Evolutionary conservation across 1,140 invertebrate genomes (phyloP).

Genomic region (Chrysomallon squamiferum): DNA sequence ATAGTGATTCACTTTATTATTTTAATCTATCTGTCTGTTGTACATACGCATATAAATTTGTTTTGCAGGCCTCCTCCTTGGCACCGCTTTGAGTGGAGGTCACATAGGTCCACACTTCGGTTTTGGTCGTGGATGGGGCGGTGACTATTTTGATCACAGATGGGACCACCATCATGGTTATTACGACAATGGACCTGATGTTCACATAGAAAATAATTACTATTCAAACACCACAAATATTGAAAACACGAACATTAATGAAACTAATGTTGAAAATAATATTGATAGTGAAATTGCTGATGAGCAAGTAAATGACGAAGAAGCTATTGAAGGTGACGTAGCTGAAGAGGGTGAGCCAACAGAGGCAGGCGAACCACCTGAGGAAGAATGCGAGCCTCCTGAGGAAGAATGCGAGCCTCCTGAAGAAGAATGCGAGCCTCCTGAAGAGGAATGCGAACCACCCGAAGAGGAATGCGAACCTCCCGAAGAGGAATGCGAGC

Average conservation of each 20-base stretch:
- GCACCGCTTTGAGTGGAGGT: slow-evolving; percentile 7
- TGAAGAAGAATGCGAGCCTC: too few species aligned
- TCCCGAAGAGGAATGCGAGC: too few species aligned
- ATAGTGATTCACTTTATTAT: too few species aligned
- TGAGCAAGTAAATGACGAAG: not conserved
- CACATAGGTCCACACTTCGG: slow-evolving; percentile 4
- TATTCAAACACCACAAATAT: slow-evolving; percentile 11
- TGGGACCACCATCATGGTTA: slow-evolving; percentile 7
- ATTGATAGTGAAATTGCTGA: not conserved
- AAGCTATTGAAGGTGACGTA: slow-evolving; percentile 10
- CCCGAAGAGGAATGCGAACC: too few species aligned
- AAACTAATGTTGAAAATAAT: slow-evolving; percentile 19
- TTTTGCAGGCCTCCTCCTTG: slow-evolving; percentile 11
- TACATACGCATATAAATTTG: too few species aligned
- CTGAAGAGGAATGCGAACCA: too few species aligned
- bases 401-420: too few species aligned
- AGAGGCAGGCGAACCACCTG: too few species aligned
- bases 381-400: too few species aligned
- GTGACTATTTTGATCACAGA: not conserved
- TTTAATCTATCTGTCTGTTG: too few species aligned
- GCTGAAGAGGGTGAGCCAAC: slow-evolving; percentile 7
- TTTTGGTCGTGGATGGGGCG: slow-evolving; percentile 6
- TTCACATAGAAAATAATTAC: slow-evolving; percentile 11
- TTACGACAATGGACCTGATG: slow-evolving; percentile 10
- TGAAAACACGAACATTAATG: slow-evolving; percentile 14